Conservation (phyloP, 2,113 vertebrate genomes). For the Nanorana parkeri region DNA sequence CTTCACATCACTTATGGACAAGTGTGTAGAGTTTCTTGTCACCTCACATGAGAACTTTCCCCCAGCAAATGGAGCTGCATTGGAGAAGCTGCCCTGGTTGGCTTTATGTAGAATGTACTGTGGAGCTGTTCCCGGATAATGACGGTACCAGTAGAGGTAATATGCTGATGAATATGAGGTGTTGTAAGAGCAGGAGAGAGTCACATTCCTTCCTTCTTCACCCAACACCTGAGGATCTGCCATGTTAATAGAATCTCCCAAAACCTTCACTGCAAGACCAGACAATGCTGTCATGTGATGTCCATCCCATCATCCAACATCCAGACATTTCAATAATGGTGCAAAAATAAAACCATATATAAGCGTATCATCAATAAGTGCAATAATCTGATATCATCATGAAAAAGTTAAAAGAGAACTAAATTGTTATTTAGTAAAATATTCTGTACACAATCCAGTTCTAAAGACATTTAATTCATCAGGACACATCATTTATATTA, state of each 20-base stretch:
- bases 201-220: background rate
- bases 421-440: too few relatives aligned
- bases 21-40: slow-evolving; percentile 11
- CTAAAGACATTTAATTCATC: too few relatives aligned
- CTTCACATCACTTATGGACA: slow-evolving; percentile 12
- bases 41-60: slow-evolving; percentile 12
- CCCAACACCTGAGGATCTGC: background rate
- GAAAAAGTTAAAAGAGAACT: too few relatives aligned
- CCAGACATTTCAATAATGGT: too few relatives aligned
- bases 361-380: too few relatives aligned
- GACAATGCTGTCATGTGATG: background rate
- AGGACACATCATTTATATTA: too few relatives aligned
- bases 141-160: slow-evolving; percentile 25
- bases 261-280: background rate
- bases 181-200: slow-evolving; percentile 2
- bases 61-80: background rate
- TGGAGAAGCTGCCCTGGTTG: background rate
- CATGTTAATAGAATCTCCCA: background rate
- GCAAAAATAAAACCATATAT: too few relatives aligned
- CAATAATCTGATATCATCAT: too few relatives aligned
- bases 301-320: too few relatives aligned
- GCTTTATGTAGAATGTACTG: slow-evolving; percentile 11
- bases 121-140: background rate
- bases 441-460: too few relatives aligned
- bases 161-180: background rate